These are phyloP conservation scores for Ceyx cyanopectus DNA, from an alignment of 2,113 vertebrate species.

Conservation along the genomic window DNA sequence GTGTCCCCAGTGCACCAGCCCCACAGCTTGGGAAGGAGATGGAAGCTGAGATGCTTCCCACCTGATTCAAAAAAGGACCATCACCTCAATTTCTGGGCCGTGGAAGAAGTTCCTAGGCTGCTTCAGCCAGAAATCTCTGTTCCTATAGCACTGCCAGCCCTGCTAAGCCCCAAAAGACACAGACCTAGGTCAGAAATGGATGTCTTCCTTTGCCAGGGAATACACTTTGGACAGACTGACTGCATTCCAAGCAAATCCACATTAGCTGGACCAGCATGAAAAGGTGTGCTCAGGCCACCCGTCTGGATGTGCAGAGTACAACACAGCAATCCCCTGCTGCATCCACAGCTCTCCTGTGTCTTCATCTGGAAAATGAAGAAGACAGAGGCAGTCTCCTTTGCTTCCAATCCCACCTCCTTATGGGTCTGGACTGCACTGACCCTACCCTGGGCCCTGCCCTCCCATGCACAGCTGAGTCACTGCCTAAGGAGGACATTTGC, in stretches of 20 bases:
- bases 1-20: neutral
- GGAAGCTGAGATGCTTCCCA: neutral
- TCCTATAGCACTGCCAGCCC: neutral
- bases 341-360: neutral
- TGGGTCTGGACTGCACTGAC: neutral
- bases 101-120: neutral
- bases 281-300: neutral
- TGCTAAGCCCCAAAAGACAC: neutral
- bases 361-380: neutral
- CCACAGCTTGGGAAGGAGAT: rapidly evolving
- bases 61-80: neutral
- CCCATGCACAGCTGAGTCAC: neutral
- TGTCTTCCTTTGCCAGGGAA: neutral
- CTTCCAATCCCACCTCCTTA: neutral
- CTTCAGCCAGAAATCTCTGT: neutral
- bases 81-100: no score
- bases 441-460: rapidly evolving
- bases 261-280: neutral
- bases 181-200: neutral
- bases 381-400: neutral
- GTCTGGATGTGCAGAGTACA: neutral
- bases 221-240: neutral
- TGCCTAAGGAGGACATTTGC: neutral
- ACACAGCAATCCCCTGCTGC: rapidly evolving
- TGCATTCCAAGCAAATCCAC: neutral